These are phyloP conservation scores for Candidula unifasciata DNA, from an alignment of 2,888 invertebrate genomes.

Conservation along the genomic window DNA sequence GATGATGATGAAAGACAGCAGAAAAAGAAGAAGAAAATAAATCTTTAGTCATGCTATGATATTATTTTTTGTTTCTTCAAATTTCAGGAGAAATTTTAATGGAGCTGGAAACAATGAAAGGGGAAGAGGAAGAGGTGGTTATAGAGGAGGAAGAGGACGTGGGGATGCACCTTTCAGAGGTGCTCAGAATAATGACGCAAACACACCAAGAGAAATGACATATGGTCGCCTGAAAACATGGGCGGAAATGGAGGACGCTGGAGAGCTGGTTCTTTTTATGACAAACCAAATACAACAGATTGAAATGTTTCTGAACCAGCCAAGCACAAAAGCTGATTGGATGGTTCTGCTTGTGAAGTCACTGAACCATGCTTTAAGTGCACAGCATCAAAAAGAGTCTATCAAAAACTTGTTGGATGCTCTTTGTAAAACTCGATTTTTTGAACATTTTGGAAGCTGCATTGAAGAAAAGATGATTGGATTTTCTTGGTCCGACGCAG, in stretches of 20 bases:
- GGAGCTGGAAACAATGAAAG: not conserved
- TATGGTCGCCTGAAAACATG: constrained; percentile 38
- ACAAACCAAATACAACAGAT: constrained; percentile 39
- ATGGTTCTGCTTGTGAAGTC: constrained; percentile 36
- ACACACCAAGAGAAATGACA: not conserved
- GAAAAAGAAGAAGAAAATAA: not conserved
- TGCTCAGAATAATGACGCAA: not conserved
- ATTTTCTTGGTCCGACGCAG: constrained; percentile 3
- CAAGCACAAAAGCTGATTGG: constrained; percentile 40
- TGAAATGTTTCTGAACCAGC: constrained; percentile 27
- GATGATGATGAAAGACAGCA: not conserved
- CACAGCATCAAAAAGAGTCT: constrained; percentile 46
- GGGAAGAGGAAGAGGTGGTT: not conserved
- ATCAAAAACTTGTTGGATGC: constrained; percentile 42
- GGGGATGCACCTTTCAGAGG: not conserved
- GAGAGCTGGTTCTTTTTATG: constrained; percentile 47
- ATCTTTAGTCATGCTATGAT: not conserved
- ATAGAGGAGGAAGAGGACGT: constrained; percentile 9
- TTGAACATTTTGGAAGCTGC: constrained; percentile 46
- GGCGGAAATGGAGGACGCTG: constrained; percentile 42
- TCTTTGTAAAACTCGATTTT: constrained; percentile 48
- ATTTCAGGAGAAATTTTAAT: not conserved
- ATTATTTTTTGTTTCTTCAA: not conserved
- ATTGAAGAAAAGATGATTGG: not conserved
- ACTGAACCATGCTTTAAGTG: constrained; percentile 20